A percentile compares a stretch with the other conserved stretches of the same genome.
Conservation (phyloP, 1,140 invertebrate genomes). For the Drosophila hydei region DNA sequence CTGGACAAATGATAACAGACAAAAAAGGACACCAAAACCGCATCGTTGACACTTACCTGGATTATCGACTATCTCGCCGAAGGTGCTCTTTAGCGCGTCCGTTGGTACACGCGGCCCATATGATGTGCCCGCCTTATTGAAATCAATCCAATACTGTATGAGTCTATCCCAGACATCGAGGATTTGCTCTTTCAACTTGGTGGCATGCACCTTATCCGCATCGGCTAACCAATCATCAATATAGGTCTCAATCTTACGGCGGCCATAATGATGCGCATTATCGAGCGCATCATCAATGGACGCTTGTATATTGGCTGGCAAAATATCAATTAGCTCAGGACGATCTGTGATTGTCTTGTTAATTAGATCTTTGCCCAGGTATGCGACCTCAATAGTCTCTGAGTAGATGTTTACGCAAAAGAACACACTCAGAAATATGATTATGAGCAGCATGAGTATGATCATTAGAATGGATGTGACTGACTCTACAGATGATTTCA, state of each 20-base stretch:
- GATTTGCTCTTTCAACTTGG: conserved; percentile 94
- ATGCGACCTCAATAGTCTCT: conserved; percentile 96
- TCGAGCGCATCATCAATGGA: conserved; percentile 93
- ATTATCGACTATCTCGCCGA: conserved; percentile 83
- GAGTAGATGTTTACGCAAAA: conserved; percentile 92
- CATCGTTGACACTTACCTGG: conserved; percentile 61
- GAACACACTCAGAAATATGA: conserved; percentile 83
- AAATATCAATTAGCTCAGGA: conserved; percentile 90
- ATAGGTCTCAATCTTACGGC: conserved; percentile 80
- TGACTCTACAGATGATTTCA: conserved; percentile 86
- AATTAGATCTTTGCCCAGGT: conserved; percentile 94
- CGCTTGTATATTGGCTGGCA: conserved; percentile 90
- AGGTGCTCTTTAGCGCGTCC: conserved; percentile 88
- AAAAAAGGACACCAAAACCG: conserved; percentile 5
- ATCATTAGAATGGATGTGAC: conserved; percentile 87
- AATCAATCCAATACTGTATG: conserved; percentile 95
- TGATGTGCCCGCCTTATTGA: conserved; percentile 84
- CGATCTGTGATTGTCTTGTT: conserved; percentile 95
- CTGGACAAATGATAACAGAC: conserved; percentile 43
- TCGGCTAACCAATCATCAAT: conserved; percentile 89
- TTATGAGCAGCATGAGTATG: conserved; percentile 87
- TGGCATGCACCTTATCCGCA: conserved; percentile 91
- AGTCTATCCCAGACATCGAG: conserved; percentile 96
- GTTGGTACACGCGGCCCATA: conserved; percentile 89
- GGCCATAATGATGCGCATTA: conserved; percentile 95